Evolutionary conservation across 1,140 invertebrate species (phyloP).

Genomic region (Cyrtorhinus lividipennis): DNA sequence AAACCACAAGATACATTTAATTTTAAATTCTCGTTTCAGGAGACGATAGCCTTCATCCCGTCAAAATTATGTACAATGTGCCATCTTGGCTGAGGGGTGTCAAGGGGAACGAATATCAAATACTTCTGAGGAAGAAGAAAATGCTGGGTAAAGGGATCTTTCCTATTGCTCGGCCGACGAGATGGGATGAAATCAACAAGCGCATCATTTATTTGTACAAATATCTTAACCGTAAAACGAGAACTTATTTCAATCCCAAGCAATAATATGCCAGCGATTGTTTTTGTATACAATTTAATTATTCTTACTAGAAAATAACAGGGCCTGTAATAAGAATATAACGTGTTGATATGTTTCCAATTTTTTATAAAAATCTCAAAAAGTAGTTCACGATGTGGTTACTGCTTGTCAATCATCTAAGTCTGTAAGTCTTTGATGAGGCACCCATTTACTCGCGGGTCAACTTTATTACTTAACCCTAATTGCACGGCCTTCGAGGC

Average conservation of each 20-base stretch:
- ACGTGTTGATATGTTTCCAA: too few species aligned
- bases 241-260: slow-evolving; percentile 35
- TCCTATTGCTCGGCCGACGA: slow-evolving; percentile 49
- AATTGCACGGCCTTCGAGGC: too few species aligned
- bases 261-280: not conserved
- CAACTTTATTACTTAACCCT: too few species aligned
- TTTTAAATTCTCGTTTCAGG: slow-evolving; percentile 32
- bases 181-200: slow-evolving; percentile 57
- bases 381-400: too few species aligned
- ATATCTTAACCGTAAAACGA: slow-evolving; percentile 63
- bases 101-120: slow-evolving; percentile 70
- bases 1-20: too few species aligned
- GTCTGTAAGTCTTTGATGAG: too few species aligned
- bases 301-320: too few species aligned
- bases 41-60: slow-evolving; percentile 62
- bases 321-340: too few species aligned
- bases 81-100: slow-evolving; percentile 77
- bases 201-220: slow-evolving; percentile 56
- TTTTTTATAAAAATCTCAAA: too few species aligned
- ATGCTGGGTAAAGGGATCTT: slow-evolving; percentile 40
- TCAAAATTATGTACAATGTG: slow-evolving; percentile 63
- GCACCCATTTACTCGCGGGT: too few species aligned
- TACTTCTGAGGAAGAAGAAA: slow-evolving; percentile 59
- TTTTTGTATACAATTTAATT: too few species aligned
- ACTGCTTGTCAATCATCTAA: too few species aligned